A percentile compares a stretch with the other conserved stretches of the same genome.
phyloP scores from a whole-genome alignment of 2,797 vertebrate genomes.

The Spizella passerina region DNA sequence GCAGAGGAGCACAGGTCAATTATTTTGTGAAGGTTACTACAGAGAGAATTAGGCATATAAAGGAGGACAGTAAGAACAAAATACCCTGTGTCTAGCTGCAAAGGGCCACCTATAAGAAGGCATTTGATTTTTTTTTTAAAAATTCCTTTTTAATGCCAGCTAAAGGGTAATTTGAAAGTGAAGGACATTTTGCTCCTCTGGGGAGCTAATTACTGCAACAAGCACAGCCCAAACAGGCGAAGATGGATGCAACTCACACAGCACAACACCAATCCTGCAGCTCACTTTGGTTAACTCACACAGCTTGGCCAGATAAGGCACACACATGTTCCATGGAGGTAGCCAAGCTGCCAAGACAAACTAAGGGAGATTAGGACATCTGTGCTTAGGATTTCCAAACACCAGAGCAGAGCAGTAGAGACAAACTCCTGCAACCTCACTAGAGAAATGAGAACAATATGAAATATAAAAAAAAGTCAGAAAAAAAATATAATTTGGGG shows the following conservation, averaged over 20 bases:
- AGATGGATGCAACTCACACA: slow-evolving; percentile 22
- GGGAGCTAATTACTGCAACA: slow-evolving; percentile 57
- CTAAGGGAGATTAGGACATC: neutral
- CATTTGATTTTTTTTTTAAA: neutral
- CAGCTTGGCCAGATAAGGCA: neutral
- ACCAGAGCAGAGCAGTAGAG: neutral
- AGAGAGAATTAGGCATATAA: neutral
- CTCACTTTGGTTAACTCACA: neutral
- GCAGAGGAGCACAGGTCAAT: neutral
- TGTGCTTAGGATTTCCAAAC: neutral
- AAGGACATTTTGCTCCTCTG: slow-evolving; percentile 51
- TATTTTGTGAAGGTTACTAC: neutral
- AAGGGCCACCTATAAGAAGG: slow-evolving; percentile 11
- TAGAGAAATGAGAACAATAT: neutral
- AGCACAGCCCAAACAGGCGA: neutral
- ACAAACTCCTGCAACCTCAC: neutral
- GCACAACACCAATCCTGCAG: neutral
- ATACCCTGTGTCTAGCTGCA: neutral
- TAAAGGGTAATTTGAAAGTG: slow-evolving; percentile 61
- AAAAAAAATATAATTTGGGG: neutral
- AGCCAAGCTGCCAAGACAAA: accelerated
- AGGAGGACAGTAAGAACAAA: slow-evolving; percentile 4
- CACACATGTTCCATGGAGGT: neutral
- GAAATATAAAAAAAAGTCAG: neutral
- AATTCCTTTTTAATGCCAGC: slow-evolving; percentile 10